A percentile compares a stretch with the other conserved stretches of the same genome.
These are phyloP conservation scores for Hydrotaea diabolus DNA, from an alignment of 2,888 invertebrate species.

Conservation along the genomic window DNA sequence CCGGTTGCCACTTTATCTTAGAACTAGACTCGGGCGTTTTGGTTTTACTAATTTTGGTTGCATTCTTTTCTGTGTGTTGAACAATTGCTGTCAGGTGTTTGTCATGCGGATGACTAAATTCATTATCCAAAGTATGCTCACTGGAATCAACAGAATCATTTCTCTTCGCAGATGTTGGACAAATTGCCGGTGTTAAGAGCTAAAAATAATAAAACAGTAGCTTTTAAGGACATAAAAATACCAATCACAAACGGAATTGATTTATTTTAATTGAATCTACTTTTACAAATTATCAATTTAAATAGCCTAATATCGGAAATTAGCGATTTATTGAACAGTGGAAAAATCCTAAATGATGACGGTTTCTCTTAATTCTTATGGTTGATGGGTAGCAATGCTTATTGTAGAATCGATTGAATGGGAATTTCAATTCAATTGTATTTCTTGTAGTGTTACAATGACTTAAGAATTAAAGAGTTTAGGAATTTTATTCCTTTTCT, in stretches of 20 bases:
- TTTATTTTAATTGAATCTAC: too few relatives aligned
- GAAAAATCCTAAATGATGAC: too few relatives aligned
- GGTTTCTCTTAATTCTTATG: too few relatives aligned
- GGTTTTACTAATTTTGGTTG: neutral
- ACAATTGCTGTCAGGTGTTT: neutral
- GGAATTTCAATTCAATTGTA: too few relatives aligned
- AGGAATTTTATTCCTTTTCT: too few relatives aligned
- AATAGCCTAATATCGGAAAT: too few relatives aligned
- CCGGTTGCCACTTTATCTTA: conserved; percentile 55
- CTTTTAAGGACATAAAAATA: neutral
- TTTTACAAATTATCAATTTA: too few relatives aligned
- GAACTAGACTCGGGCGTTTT: conserved; percentile 11
- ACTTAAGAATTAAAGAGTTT: too few relatives aligned
- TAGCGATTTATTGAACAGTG: too few relatives aligned
- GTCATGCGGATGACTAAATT: neutral
- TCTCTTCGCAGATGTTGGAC: neutral
- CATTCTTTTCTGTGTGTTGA: neutral
- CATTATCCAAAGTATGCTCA: neutral
- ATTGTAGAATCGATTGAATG: too few relatives aligned
- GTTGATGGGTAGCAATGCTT: too few relatives aligned
- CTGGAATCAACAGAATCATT: neutral
- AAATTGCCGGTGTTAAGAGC: neutral
- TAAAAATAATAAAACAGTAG: neutral
- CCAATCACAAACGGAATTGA: neutral
- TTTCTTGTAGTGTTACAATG: too few relatives aligned